A percentile compares a stretch with the other conserved stretches of the same genome.
Evolutionary conservation across 2,797 vertebrate species (phyloP).

Genomic region (Leptoclinus maculatus): DNA sequence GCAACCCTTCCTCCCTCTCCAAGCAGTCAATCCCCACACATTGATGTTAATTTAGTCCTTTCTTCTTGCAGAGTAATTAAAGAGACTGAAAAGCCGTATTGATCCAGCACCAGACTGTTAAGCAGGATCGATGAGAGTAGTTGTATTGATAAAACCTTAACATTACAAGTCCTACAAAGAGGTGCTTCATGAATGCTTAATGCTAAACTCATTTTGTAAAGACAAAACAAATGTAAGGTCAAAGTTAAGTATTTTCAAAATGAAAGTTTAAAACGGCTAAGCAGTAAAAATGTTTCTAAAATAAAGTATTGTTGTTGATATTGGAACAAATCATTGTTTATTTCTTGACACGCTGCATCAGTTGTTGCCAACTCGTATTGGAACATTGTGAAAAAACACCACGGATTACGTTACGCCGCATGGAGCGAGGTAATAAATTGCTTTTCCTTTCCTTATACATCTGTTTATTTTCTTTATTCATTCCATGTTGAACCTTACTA

Average conservation of each 20-base stretch:
- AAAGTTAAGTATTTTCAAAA: neutral
- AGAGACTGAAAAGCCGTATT: constrained; percentile 9
- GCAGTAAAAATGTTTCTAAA: neutral
- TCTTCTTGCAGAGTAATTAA: constrained; percentile 19
- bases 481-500: constrained; percentile 10
- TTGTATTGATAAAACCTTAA: constrained; percentile 13
- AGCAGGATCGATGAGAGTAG: neutral
- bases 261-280: neutral
- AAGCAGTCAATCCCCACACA: neutral
- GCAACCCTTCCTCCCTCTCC: neutral
- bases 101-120: constrained; percentile 9
- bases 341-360: constrained; percentile 34
- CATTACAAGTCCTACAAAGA: neutral
- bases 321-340: neutral
- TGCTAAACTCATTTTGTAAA: neutral
- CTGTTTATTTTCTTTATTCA: constrained; percentile 14
- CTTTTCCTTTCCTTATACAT: neutral
- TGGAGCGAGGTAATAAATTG: constrained; percentile 43
- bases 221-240: neutral
- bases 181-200: neutral
- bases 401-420: constrained; percentile 35
- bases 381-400: constrained; percentile 23
- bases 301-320: neutral
- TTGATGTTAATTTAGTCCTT: neutral
- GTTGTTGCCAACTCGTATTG: constrained; percentile 1